A percentile compares a stretch with the other conserved stretches of the same genome.
These are phyloP conservation scores for Tetropium fuscum DNA, from an alignment of 2,888 invertebrate species.

Conservation along the genomic window DNA sequence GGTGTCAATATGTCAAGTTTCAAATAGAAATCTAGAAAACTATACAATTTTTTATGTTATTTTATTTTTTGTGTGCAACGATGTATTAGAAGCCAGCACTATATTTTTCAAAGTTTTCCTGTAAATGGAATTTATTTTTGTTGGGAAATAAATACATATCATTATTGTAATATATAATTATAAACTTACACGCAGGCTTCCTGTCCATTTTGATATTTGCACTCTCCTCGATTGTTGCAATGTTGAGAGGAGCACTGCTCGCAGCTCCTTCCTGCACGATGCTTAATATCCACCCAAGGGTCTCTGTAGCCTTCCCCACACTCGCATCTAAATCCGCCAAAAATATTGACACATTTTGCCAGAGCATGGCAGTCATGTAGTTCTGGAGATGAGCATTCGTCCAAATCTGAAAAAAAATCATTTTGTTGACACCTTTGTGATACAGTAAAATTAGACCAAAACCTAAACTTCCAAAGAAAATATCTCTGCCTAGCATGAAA, in stretches of 20 bases:
- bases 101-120: too few species aligned
- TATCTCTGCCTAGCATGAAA: too few species aligned
- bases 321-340: constrained; percentile 84
- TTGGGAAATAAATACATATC: too few species aligned
- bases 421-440: neutral
- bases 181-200: constrained; percentile 79
- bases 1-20: too few species aligned
- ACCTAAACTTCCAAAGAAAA: too few species aligned
- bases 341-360: constrained; percentile 84
- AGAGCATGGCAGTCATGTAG: constrained; percentile 87
- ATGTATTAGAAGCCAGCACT: too few species aligned
- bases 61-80: too few species aligned
- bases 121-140: too few species aligned
- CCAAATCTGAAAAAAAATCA: constrained; percentile 73
- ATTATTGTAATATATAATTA: neutral
- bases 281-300: constrained; percentile 75
- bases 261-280: constrained; percentile 80
- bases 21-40: too few species aligned
- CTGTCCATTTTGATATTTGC: constrained; percentile 80
- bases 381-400: constrained; percentile 86
- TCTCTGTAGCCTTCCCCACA: constrained; percentile 84
- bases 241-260: constrained; percentile 81
- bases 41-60: too few species aligned
- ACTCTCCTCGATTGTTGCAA: constrained; percentile 89
- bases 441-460: too few species aligned